phyloP scores from a whole-genome alignment of 2,113 vertebrate species.

The Donacobius atricapilla region DNA sequence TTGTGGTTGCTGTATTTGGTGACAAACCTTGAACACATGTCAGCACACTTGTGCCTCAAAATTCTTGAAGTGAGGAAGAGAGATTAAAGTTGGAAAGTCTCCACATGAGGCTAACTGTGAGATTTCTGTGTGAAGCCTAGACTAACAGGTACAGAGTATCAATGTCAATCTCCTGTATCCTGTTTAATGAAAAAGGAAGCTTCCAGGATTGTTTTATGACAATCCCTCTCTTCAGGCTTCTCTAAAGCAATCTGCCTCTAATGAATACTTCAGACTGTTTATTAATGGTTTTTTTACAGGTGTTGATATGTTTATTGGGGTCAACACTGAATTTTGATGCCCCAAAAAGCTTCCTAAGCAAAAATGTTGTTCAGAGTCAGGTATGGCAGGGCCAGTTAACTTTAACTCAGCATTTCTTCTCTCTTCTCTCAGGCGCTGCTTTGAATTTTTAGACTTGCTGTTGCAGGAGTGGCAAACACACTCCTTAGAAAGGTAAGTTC shows the following conservation, averaged over 20 bases:
- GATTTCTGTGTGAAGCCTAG: not conserved
- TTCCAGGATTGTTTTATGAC: not conserved
- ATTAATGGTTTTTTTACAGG: not conserved
- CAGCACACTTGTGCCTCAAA: not conserved
- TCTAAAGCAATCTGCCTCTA: not conserved
- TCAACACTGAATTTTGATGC: not conserved
- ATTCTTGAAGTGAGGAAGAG: not conserved
- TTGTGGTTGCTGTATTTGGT: not conserved
- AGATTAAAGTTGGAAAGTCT: not conserved
- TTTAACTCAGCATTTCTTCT: not conserved
- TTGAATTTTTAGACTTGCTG: constrained; percentile 94
- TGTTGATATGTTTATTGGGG: not conserved
- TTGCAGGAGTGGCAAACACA: constrained; percentile 96
- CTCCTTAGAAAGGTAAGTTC: constrained; percentile 90
- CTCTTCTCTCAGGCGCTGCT: constrained; percentile 84
- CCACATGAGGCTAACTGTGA: not conserved
- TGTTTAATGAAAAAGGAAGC: not conserved
- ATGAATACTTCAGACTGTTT: not conserved
- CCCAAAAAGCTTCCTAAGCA: not conserved
- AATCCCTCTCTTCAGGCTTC: not conserved
- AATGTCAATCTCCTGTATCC: not conserved
- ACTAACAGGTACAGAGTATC: not conserved
- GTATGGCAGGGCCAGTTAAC: not conserved
- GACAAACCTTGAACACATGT: not conserved
- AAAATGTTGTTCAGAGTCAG: not conserved